phyloP scores from a whole-genome alignment of 2,888 invertebrate species.

The Orthosia incerta region DNA sequence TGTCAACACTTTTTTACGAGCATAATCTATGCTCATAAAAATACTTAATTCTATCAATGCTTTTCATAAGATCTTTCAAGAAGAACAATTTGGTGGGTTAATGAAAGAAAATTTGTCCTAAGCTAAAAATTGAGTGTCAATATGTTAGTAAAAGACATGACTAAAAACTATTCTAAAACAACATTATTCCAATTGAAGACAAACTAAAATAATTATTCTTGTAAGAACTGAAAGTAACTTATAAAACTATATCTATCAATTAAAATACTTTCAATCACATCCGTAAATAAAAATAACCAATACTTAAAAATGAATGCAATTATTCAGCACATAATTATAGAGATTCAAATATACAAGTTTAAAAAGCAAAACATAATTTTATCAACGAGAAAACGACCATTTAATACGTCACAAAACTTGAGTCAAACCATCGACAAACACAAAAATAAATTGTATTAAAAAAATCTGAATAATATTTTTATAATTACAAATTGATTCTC shows the following conservation, averaged over 20 bases:
- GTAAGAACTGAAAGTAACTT: slow-evolving; percentile 64
- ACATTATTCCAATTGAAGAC: slow-evolving; percentile 60
- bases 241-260: slow-evolving; percentile 65
- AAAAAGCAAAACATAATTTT: slow-evolving; percentile 61
- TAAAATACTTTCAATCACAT: slow-evolving; percentile 67
- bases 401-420: slow-evolving; percentile 61
- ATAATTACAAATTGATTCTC: slow-evolving; percentile 62
- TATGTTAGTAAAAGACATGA: slow-evolving; percentile 51
- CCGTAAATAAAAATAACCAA: slow-evolving; percentile 60
- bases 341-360: slow-evolving; percentile 75
- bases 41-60: slow-evolving; percentile 43
- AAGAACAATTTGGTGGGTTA: slow-evolving; percentile 23
- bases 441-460: slow-evolving; percentile 59
- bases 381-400: slow-evolving; percentile 64
- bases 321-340: slow-evolving; percentile 63
- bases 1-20: slow-evolving; percentile 14
- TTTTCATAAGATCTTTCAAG: slow-evolving; percentile 18
- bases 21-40: slow-evolving; percentile 23
- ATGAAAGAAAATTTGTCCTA: slow-evolving; percentile 11
- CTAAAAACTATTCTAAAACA: slow-evolving; percentile 67
- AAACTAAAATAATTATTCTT: slow-evolving; percentile 64
- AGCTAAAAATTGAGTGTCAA: slow-evolving; percentile 25
- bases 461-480: slow-evolving; percentile 56
- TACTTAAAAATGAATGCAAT: slow-evolving; percentile 57
- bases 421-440: slow-evolving; percentile 58